phyloP scores from a whole-genome alignment of 1,140 invertebrate genomes.

The Bombus confusus region DNA sequence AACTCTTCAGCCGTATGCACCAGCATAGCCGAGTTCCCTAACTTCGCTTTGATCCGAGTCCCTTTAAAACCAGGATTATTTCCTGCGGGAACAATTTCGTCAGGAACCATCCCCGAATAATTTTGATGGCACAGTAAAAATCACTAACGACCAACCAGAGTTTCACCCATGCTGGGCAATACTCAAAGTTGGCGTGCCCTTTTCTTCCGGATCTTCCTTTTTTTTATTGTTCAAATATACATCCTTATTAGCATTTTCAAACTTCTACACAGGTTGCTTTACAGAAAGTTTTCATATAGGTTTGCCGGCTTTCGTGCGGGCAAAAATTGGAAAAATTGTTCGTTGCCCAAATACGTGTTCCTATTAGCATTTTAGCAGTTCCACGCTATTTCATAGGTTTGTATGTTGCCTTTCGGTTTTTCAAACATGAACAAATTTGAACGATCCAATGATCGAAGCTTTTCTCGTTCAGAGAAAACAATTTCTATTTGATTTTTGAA shows the following conservation, averaged over 20 bases:
- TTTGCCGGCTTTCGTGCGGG: too few relatives aligned
- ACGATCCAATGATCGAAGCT: too few relatives aligned
- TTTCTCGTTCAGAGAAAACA: too few relatives aligned
- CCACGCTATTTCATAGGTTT: too few relatives aligned
- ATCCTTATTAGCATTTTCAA: not conserved
- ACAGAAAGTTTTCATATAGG: too few relatives aligned
- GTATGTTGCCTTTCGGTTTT: too few relatives aligned
- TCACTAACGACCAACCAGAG: not conserved
- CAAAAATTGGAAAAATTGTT: too few relatives aligned
- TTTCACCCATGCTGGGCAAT: not conserved
- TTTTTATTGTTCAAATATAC: not conserved
- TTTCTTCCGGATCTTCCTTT: not conserved
- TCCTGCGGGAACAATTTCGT: constrained; percentile 5
- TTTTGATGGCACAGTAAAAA: not conserved
- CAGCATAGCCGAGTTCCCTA: not conserved
- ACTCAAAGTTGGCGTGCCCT: not conserved
- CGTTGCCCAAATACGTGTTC: too few relatives aligned
- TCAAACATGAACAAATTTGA: too few relatives aligned
- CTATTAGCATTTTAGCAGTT: too few relatives aligned
- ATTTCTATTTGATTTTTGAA: too few relatives aligned
- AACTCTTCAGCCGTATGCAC: not conserved
- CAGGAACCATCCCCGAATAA: not conserved
- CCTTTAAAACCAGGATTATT: constrained; percentile 24
- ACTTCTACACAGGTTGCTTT: too few relatives aligned
- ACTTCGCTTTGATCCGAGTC: not conserved